These are phyloP conservation scores for Bicyclus anynana DNA, from an alignment of 1,140 invertebrate genomes.

Conservation along the genomic window DNA sequence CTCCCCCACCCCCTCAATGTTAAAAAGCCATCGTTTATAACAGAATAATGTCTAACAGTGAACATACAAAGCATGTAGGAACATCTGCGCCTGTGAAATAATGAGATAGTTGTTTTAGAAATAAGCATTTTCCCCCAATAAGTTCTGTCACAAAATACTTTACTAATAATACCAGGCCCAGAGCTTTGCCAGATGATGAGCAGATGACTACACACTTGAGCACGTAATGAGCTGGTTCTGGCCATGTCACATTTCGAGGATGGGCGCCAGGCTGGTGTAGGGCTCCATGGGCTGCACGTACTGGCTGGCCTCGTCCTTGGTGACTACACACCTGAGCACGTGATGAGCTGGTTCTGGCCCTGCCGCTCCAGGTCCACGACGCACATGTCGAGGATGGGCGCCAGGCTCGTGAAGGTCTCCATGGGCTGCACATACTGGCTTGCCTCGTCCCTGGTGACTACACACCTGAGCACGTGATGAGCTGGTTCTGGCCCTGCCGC, in stretches of 20 bases:
- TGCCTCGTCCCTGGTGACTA: constrained; percentile 87
- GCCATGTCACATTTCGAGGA: constrained; percentile 98
- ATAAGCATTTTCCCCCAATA: too few species aligned
- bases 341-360: constrained; percentile 98
- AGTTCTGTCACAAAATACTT: too few species aligned
- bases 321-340: constrained; percentile 92
- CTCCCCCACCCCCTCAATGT: too few species aligned
- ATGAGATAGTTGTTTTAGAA: too few species aligned
- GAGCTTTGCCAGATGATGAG: too few species aligned
- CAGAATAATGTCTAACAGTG: too few species aligned
- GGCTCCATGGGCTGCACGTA: constrained; percentile 97
- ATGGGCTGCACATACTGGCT: constrained; percentile 95
- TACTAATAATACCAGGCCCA: too few species aligned
- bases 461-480: constrained; percentile 96
- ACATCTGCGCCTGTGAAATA: too few species aligned
- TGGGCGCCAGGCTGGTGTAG: constrained; percentile 98
- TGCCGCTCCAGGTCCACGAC: constrained; percentile 97
- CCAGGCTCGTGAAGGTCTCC: constrained; percentile 98
- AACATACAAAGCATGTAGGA: too few species aligned
- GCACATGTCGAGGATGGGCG: constrained; percentile 98
- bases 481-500: constrained; percentile 96
- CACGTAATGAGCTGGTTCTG: constrained; percentile 99
- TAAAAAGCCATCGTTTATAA: too few species aligned
- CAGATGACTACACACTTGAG: constrained; percentile 86
- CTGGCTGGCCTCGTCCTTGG: constrained; percentile 90